Evolutionary conservation across 2,797 vertebrate species (phyloP).

Genomic region (Peromyscus nudipes): DNA sequence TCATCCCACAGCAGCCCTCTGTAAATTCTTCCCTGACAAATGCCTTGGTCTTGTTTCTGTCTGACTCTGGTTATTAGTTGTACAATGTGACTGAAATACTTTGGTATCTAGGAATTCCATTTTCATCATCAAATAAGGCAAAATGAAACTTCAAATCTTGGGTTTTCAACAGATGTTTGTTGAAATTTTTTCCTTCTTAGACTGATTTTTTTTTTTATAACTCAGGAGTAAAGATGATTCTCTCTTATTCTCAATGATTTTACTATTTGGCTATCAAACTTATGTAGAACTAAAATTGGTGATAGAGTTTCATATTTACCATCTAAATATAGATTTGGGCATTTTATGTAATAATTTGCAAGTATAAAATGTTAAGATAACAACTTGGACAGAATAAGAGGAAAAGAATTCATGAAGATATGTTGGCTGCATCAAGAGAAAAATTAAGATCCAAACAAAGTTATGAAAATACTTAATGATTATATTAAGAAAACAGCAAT

Average conservation of each 20-base stretch:
- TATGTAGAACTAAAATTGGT: no score
- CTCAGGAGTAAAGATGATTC: no score
- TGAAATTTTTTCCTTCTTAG: no score
- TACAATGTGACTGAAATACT: background rate
- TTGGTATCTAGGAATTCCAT: background rate
- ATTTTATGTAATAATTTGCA: background rate
- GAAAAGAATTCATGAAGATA: background rate
- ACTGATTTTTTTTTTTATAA: no score
- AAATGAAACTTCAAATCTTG: no score
- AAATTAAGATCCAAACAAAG: background rate
- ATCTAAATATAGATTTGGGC: background rate
- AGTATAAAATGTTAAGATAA: background rate
- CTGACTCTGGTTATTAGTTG: background rate
- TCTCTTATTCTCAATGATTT: no score
- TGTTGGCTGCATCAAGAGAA: background rate
- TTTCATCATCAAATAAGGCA: background rate
- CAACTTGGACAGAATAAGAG: background rate
- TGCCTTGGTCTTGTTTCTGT: background rate
- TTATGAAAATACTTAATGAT: no score
- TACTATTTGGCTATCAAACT: no score
- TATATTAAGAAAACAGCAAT: background rate
- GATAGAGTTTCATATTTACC: no score
- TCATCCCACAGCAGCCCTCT: no score
- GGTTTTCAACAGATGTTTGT: no score
- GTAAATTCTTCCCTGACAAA: background rate